These are phyloP conservation scores for Nudaria mundana DNA, from an alignment of 2,888 invertebrate species.

Conservation along the genomic window DNA sequence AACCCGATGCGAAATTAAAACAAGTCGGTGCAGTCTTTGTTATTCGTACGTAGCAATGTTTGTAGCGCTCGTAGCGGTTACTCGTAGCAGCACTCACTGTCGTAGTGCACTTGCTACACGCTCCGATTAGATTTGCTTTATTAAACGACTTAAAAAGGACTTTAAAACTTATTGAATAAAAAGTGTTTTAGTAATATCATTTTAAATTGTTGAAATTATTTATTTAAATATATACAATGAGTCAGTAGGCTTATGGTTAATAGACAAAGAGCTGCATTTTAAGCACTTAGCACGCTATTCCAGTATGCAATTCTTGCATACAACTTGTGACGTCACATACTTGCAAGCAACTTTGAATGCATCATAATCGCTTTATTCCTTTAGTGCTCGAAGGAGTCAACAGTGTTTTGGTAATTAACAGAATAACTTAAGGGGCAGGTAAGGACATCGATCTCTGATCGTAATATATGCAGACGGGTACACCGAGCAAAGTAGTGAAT, in stretches of 20 bases:
- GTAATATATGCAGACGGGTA: conserved; percentile 35
- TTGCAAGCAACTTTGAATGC: background rate
- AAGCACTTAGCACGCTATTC: too few species aligned
- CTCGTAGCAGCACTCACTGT: conserved; percentile 9
- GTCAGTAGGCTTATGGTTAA: too few species aligned
- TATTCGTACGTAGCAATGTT: conserved; percentile 14
- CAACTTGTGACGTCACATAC: too few species aligned
- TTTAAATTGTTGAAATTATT: too few species aligned
- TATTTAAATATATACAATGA: too few species aligned
- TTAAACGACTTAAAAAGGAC: too few species aligned
- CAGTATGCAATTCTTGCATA: too few species aligned
- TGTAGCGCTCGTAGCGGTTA: conserved; percentile 6
- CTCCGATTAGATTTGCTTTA: conserved; percentile 5
- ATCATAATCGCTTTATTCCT: conserved; percentile 5
- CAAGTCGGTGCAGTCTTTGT: conserved; percentile 33
- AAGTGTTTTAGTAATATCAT: too few species aligned
- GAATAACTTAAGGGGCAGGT: conserved; percentile 18
- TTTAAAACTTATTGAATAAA: too few species aligned
- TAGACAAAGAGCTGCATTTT: too few species aligned
- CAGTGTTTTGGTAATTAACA: conserved; percentile 13
- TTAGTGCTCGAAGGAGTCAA: too few species aligned
- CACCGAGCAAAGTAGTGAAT: conserved; percentile 29
- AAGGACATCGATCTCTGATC: conserved; percentile 29
- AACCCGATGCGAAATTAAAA: conserved; percentile 43
- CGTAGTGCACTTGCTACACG: conserved; percentile 7